phyloP scores from a whole-genome alignment of 2,113 vertebrate species.

The Chiloscyllium plagiosum region DNA sequence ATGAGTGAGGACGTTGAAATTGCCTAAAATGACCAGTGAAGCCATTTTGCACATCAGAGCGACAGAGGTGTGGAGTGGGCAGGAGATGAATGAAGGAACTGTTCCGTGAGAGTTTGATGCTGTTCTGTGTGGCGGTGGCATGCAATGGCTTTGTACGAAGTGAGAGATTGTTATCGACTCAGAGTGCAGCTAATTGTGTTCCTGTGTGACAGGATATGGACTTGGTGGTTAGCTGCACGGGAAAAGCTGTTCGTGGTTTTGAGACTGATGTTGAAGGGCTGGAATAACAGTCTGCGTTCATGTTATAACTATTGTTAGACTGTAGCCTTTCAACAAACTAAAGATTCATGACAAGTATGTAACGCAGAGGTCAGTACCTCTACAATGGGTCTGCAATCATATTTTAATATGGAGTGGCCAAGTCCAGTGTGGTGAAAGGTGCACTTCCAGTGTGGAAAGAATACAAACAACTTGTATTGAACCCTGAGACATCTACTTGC shows the following conservation, averaged over 20 bases:
- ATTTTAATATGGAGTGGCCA: background rate
- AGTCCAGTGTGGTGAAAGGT: background rate
- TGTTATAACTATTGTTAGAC: background rate
- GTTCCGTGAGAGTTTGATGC: background rate
- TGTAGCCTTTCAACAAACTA: background rate
- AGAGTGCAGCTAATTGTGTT: conserved; percentile 13
- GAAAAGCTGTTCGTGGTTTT: background rate
- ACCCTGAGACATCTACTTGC: background rate
- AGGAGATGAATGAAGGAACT: background rate
- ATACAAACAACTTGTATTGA: background rate
- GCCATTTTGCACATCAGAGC: background rate
- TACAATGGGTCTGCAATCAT: background rate
- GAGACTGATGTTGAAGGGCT: background rate
- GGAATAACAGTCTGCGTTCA: background rate
- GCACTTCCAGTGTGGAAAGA: background rate
- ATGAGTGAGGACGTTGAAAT: background rate
- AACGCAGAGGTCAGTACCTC: background rate
- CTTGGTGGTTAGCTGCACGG: background rate
- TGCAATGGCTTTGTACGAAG: background rate
- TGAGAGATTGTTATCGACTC: background rate
- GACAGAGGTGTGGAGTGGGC: background rate
- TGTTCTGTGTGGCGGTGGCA: background rate
- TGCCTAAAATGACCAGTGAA: background rate
- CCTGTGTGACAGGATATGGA: conserved; percentile 31
- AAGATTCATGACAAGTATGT: background rate